Evolutionary conservation across 2,888 invertebrate species (phyloP).

Genomic region (Lithophane socia): DNA sequence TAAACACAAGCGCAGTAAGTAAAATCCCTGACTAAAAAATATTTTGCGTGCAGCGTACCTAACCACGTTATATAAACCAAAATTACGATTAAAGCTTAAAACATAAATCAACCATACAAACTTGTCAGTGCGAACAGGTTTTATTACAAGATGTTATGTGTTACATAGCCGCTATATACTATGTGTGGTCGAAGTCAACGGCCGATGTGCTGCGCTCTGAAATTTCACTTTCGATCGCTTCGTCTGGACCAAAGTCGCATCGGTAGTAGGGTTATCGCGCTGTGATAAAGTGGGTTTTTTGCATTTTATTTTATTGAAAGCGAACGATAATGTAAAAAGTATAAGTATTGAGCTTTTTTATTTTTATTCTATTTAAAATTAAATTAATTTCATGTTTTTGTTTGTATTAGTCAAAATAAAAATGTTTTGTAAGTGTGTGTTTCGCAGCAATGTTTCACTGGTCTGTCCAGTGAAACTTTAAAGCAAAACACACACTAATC

Average conservation of each 20-base stretch:
- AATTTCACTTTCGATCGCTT: constrained; percentile 74
- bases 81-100: constrained; percentile 16
- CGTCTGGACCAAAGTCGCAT: constrained; percentile 57
- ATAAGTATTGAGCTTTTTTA: neutral
- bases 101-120: constrained; percentile 28
- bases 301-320: neutral
- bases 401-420: too few relatives aligned
- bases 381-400: too few relatives aligned
- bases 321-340: neutral
- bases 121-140: constrained; percentile 41
- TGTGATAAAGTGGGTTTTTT: neutral
- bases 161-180: constrained; percentile 47
- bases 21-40: neutral
- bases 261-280: constrained; percentile 48
- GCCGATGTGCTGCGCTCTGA: constrained; percentile 65
- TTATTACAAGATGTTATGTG: constrained; percentile 26
- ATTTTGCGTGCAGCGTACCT: neutral
- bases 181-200: constrained; percentile 63
- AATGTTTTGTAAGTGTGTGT: too few relatives aligned
- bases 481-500: neutral
- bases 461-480: too few relatives aligned
- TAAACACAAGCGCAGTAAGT: too few relatives aligned
- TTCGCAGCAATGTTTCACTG: too few relatives aligned
- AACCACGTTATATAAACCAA: constrained; percentile 36
- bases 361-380: neutral